phyloP scores from a whole-genome alignment of 1,140 invertebrate species.

The Aphaenogaster ashmeadi region DNA sequence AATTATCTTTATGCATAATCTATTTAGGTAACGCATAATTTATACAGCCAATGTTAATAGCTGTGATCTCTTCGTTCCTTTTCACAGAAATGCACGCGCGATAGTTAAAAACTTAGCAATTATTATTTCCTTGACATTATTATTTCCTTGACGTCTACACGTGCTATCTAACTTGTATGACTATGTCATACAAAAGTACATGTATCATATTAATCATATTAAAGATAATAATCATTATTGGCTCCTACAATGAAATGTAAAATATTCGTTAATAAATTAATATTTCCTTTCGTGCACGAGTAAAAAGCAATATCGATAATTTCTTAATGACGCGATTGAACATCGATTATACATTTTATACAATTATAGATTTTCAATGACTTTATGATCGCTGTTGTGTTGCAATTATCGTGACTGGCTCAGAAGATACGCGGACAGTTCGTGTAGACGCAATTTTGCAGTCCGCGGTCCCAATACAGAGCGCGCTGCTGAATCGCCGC shows the following conservation, averaged over 20 bases:
- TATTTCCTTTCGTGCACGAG: background rate
- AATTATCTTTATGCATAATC: slow-evolving; percentile 8
- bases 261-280: background rate
- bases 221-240: slow-evolving; percentile 2
- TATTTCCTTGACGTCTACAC: background rate
- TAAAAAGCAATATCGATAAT: background rate
- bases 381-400: background rate
- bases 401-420: background rate
- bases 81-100: background rate
- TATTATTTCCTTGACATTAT: slow-evolving; percentile 18
- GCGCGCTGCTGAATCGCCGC: slow-evolving; percentile 31
- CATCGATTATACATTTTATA: no score
- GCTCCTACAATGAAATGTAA: background rate
- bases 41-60: background rate
- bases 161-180: no score
- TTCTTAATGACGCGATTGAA: background rate
- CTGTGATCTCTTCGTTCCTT: background rate
- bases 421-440: background rate
- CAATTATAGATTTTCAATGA: no score
- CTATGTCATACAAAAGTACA: background rate
- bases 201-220: background rate
- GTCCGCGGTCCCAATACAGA: slow-evolving; percentile 15
- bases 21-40: slow-evolving; percentile 23
- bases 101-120: background rate
- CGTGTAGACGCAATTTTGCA: slow-evolving; percentile 14